Conservation (phyloP, 2,113 vertebrate genomes). For the Caretta caretta region DNA sequence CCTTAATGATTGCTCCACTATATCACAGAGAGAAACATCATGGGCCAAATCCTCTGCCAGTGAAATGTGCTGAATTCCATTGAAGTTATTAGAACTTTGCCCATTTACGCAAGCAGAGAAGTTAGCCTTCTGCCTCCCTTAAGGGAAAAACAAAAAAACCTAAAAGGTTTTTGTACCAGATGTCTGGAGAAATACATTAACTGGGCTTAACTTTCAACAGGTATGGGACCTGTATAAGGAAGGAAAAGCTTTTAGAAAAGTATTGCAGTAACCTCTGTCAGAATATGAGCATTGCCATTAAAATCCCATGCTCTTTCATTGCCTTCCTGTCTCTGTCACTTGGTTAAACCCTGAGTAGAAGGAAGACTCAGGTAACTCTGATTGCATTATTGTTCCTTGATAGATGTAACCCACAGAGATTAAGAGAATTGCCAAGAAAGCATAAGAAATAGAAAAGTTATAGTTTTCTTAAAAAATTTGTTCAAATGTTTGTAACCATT, state of each 20-base stretch:
- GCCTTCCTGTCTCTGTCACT: background rate
- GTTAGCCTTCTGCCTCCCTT: background rate
- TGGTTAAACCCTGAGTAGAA: background rate
- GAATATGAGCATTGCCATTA: background rate
- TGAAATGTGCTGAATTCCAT: background rate
- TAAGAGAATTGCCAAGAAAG: background rate
- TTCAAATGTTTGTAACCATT: background rate
- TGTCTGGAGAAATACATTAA: background rate
- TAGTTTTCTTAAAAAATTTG: background rate
- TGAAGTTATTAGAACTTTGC: background rate
- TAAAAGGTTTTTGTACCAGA: background rate
- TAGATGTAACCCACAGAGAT: background rate
- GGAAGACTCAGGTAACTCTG: background rate
- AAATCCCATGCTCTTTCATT: background rate
- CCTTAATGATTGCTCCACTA: rapidly evolving
- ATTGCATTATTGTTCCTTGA: background rate
- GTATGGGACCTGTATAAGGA: background rate
- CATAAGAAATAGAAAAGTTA: background rate
- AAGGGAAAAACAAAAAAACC: background rate
- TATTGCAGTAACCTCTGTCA: background rate
- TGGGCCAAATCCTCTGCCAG: background rate
- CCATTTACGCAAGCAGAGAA: background rate
- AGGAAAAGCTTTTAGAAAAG: background rate
- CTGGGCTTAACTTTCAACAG: background rate
- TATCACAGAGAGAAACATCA: background rate